A percentile compares a stretch with the other conserved stretches of the same genome.
Evolutionary conservation across 2,113 vertebrate species (phyloP).

Genomic region (Ammodytes marinus): DNA sequence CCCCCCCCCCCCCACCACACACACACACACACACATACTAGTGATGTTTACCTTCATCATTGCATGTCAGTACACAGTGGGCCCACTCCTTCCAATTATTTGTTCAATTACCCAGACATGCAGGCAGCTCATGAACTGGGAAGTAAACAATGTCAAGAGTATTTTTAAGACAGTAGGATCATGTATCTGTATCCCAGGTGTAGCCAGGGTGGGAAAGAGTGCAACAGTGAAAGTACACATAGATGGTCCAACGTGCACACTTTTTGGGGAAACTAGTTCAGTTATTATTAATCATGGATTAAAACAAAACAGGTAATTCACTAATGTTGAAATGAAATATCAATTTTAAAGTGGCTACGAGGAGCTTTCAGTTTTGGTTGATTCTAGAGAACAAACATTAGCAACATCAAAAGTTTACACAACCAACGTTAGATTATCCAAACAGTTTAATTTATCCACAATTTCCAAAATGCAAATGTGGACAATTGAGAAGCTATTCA

Average conservation of each 20-base stretch:
- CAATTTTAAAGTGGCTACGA: too few species aligned
- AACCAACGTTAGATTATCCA: too few species aligned
- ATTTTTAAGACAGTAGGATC: not conserved
- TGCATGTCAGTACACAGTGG: slow-evolving; percentile 31
- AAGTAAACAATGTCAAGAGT: not conserved
- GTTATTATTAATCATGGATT: not conserved
- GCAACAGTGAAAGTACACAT: too few species aligned
- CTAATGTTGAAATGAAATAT: too few species aligned
- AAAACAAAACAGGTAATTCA: not conserved
- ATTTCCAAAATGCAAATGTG: not conserved
- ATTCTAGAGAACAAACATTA: too few species aligned
- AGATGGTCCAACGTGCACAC: not conserved
- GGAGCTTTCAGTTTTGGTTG: too few species aligned
- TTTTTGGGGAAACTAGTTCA: not conserved
- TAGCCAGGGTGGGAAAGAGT: not conserved
- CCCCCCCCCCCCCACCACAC: not conserved
- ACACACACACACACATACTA: too few species aligned
- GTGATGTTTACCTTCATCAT: slow-evolving; percentile 53
- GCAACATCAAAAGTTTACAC: too few species aligned
- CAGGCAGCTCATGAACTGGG: slow-evolving; percentile 7
- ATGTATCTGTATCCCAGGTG: not conserved
- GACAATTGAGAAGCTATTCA: not conserved
- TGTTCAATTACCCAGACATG: slow-evolving; percentile 41
- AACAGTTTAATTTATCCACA: too few species aligned
- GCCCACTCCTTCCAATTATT: slow-evolving; percentile 39